Conservation (phyloP, 2,888 invertebrate genomes). For the Parochlus steinenii region DNA sequence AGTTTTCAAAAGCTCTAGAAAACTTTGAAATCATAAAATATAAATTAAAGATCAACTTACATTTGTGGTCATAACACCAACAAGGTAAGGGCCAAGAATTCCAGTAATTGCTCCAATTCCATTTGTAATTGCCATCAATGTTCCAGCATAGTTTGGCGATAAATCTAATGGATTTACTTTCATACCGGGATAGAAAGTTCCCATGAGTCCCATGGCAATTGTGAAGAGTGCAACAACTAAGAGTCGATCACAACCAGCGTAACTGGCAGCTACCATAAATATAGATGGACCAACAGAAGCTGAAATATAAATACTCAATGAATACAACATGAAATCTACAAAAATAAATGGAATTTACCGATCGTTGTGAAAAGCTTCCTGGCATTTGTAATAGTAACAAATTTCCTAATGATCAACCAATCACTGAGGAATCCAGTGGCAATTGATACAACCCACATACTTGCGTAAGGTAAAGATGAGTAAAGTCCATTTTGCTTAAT, state of each 20-base stretch:
- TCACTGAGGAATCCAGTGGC: slow-evolving; percentile 50
- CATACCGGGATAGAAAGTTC: slow-evolving; percentile 52
- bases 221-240: slow-evolving; percentile 45
- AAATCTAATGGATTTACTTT: slow-evolving; percentile 50
- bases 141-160: slow-evolving; percentile 48
- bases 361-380: slow-evolving; percentile 51
- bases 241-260: slow-evolving; percentile 45
- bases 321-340: background rate
- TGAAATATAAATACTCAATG: slow-evolving; percentile 19
- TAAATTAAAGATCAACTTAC: slow-evolving; percentile 28
- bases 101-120: slow-evolving; percentile 57
- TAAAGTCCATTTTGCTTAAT: slow-evolving; percentile 41
- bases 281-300: slow-evolving; percentile 50
- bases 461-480: slow-evolving; percentile 41
- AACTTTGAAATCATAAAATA: slow-evolving; percentile 6
- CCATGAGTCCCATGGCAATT: slow-evolving; percentile 51
- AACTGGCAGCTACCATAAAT: slow-evolving; percentile 49
- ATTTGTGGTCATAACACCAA: slow-evolving; percentile 46
- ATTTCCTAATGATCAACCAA: slow-evolving; percentile 41
- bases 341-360: slow-evolving; percentile 32
- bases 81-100: slow-evolving; percentile 49
- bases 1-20: slow-evolving; percentile 1
- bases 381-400: slow-evolving; percentile 37
- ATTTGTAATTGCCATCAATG: slow-evolving; percentile 50
- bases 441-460: slow-evolving; percentile 43